Evolutionary conservation across 2,888 invertebrate genomes (phyloP).

Genomic region (Amphipyra berbera): DNA sequence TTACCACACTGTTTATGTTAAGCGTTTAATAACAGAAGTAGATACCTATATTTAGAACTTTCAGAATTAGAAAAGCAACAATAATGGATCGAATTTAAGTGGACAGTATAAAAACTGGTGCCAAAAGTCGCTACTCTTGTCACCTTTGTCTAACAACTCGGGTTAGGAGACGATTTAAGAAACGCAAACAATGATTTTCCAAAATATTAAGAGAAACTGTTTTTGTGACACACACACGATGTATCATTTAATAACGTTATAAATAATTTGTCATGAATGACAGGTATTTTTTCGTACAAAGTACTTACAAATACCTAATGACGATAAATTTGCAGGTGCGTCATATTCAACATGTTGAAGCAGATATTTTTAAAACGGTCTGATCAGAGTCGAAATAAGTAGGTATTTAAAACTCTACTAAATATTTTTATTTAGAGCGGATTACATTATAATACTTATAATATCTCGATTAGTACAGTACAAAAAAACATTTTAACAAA

Average conservation of each 20-base stretch:
- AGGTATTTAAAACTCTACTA: no score
- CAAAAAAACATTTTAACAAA: no score
- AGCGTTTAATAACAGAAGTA: background rate
- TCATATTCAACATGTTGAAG: conserved; percentile 8
- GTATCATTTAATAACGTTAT: background rate
- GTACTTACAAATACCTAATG: background rate
- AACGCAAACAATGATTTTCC: background rate
- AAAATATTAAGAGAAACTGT: background rate
- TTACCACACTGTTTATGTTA: background rate
- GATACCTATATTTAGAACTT: background rate
- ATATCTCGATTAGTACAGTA: no score
- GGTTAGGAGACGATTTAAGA: background rate
- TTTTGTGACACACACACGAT: background rate
- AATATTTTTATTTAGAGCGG: no score
- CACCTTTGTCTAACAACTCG: conserved; percentile 19
- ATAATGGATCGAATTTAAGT: conserved; percentile 2
- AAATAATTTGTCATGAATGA: conserved; percentile 2
- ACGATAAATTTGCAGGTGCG: conserved; percentile 10
- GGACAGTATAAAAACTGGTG: conserved; percentile 9
- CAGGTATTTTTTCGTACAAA: background rate
- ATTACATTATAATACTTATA: no score
- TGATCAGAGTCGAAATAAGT: no score
- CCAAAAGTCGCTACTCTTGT: conserved; percentile 25
- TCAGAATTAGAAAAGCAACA: conserved; percentile 5
- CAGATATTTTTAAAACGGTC: conserved; percentile 29